phyloP scores from a whole-genome alignment of 2,113 vertebrate genomes.

The Elephas maximus region DNA sequence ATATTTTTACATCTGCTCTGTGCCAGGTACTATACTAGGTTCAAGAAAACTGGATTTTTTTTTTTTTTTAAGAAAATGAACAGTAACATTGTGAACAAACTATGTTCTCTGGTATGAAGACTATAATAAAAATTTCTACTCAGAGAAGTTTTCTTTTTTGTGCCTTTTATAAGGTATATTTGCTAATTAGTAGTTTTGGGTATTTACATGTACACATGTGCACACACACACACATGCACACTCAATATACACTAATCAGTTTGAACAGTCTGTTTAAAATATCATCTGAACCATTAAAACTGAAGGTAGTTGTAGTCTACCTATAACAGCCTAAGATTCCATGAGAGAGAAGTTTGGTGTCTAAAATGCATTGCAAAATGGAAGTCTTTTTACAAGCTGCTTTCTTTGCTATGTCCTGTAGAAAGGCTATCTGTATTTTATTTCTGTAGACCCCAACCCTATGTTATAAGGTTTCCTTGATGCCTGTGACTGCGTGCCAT shows the following conservation, averaged over 20 bases:
- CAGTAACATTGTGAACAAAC: not conserved
- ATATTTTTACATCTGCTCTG: not conserved
- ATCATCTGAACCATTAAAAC: not conserved
- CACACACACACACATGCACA: not conserved
- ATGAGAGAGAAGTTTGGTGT: not conserved
- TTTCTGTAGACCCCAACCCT: conserved; percentile 12
- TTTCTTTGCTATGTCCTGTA: not conserved
- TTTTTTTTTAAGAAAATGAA: not conserved
- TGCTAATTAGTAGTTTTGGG: not conserved
- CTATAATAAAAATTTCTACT: not conserved
- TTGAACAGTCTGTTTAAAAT: conserved; percentile 4
- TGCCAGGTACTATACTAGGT: not conserved
- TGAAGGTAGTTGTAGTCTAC: not conserved
- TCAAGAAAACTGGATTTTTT: not conserved
- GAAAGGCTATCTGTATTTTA: conserved; percentile 20
- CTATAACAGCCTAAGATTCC: not conserved
- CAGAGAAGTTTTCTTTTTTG: not conserved
- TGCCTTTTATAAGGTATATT: not conserved
- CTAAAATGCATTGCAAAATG: not conserved
- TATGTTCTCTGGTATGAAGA: not conserved
- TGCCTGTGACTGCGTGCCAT: not conserved
- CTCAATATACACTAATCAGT: not conserved
- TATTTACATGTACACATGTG: accelerated
- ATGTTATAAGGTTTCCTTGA: not conserved
- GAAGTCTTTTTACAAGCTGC: not conserved